Evolutionary conservation across 2,888 invertebrate genomes (phyloP).

Genomic region (Drosophila emarginata): DNA sequence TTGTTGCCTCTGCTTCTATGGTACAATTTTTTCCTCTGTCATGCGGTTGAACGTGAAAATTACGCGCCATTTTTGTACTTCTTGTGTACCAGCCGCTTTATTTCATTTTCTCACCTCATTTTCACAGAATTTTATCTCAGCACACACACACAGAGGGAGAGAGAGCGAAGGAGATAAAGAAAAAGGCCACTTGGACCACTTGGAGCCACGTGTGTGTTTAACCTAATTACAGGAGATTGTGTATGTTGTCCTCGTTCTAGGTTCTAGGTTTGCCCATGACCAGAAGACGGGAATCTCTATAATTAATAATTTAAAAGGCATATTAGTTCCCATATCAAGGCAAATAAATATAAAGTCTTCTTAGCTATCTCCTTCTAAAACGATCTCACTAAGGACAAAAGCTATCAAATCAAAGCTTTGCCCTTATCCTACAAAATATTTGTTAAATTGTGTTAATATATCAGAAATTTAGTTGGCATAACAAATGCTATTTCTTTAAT

Average conservation of each 20-base stretch:
- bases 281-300: neutral
- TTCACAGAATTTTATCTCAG: slow-evolving; percentile 59
- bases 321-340: neutral
- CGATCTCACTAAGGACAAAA: too few species aligned
- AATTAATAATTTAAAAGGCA: neutral
- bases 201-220: slow-evolving; percentile 62
- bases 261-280: slow-evolving; percentile 4
- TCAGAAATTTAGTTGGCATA: too few species aligned
- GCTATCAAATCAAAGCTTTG: too few species aligned
- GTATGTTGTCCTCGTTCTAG: slow-evolving; percentile 13
- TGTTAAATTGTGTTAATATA: too few species aligned
- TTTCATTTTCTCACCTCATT: slow-evolving; percentile 68
- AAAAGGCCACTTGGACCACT: slow-evolving; percentile 30
- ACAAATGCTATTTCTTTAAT: too few species aligned
- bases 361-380: too few species aligned
- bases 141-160: slow-evolving; percentile 17
- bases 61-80: slow-evolving; percentile 67
- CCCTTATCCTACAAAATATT: too few species aligned
- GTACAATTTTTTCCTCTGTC: slow-evolving; percentile 56
- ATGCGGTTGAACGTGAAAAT: slow-evolving; percentile 74
- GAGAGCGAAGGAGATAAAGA: neutral
- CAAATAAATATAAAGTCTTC: neutral
- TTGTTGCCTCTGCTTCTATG: slow-evolving; percentile 17
- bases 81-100: slow-evolving; percentile 57
- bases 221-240: slow-evolving; percentile 62